Conservation (phyloP, 2,888 invertebrate species). For the Tinea semifulvella region DNA sequence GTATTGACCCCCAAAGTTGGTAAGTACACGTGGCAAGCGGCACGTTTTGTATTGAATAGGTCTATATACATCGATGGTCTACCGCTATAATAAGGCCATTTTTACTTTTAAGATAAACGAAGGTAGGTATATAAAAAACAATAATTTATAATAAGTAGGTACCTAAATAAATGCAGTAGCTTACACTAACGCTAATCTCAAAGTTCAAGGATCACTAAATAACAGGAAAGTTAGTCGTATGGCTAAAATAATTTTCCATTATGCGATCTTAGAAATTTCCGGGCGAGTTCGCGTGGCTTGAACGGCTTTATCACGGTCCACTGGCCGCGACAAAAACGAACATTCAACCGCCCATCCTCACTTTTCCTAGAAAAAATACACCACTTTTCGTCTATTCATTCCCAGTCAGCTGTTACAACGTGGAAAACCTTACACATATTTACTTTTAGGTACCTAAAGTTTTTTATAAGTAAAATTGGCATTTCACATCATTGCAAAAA, state of each 20-base stretch:
- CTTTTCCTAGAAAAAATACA: not conserved
- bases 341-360: not conserved
- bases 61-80: not conserved
- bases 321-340: constrained; percentile 6
- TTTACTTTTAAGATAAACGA: too few relatives aligned
- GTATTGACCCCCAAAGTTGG: too few relatives aligned
- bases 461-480: too few relatives aligned
- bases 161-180: too few relatives aligned
- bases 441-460: not conserved
- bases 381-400: not conserved
- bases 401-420: not conserved
- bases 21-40: too few relatives aligned
- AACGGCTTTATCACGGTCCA: constrained; percentile 1
- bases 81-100: too few relatives aligned
- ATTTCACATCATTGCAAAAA: too few relatives aligned
- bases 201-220: not conserved
- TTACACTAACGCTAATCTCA: too few relatives aligned
- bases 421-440: not conserved
- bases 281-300: constrained; percentile 16
- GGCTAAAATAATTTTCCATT: constrained; percentile 36
- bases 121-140: too few relatives aligned
- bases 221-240: constrained; percentile 11
- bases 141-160: too few relatives aligned
- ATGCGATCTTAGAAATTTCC: constrained; percentile 28
- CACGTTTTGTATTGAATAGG: too few relatives aligned